These are phyloP conservation scores for Nemotelus nigrinus DNA, from an alignment of 2,888 invertebrate genomes.

Conservation along the genomic window DNA sequence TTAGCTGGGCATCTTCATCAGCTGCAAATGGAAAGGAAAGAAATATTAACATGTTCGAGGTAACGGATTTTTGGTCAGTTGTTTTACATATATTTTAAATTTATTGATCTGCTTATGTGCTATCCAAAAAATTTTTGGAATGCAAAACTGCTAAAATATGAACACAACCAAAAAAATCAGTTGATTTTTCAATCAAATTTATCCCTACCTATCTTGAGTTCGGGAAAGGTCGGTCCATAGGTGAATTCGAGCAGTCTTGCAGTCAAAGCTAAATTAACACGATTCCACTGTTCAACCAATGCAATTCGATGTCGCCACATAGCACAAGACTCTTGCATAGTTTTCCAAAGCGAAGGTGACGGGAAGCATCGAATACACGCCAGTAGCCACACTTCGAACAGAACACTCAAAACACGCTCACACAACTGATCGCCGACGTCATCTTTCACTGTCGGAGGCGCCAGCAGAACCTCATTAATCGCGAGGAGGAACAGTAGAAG, in stretches of 20 bases:
- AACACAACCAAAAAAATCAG: background rate
- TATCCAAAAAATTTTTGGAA: background rate
- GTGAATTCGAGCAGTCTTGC: constrained; percentile 84
- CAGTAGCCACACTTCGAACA: constrained; percentile 83
- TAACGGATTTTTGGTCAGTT: background rate
- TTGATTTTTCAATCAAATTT: background rate
- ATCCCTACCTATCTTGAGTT: constrained; percentile 76
- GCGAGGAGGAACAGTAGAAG: constrained; percentile 86
- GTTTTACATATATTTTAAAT: background rate
- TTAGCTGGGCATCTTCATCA: constrained; percentile 85
- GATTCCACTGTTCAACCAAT: constrained; percentile 93
- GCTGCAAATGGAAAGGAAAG: constrained; percentile 66
- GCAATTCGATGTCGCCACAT: constrained; percentile 95
- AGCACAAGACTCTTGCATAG: constrained; percentile 89
- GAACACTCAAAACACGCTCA: constrained; percentile 90
- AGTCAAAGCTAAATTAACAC: constrained; percentile 89
- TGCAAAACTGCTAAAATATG: background rate
- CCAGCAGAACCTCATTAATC: constrained; percentile 89
- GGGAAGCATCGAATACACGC: constrained; percentile 84
- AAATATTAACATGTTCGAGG: background rate
- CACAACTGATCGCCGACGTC: constrained; percentile 96
- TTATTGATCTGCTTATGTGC: background rate
- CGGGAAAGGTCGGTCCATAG: constrained; percentile 87
- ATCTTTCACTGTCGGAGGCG: constrained; percentile 93
- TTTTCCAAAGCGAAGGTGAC: constrained; percentile 95